These are phyloP conservation scores for Lutraria lutraria DNA, from an alignment of 2,888 invertebrate species.

Conservation along the genomic window DNA sequence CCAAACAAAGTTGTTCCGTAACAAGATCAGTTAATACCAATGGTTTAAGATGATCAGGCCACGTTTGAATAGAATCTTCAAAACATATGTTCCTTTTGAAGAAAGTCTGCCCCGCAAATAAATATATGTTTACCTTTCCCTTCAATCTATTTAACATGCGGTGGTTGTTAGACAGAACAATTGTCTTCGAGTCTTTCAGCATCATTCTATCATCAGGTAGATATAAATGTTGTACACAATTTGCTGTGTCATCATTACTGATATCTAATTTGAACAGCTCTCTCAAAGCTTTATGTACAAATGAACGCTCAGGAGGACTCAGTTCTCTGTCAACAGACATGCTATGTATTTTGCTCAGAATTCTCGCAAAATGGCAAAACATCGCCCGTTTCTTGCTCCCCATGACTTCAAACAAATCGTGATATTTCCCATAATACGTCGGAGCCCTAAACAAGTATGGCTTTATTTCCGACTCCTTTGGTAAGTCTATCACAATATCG, in stretches of 20 bases:
- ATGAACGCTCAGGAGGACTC: not conserved
- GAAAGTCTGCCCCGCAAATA: not conserved
- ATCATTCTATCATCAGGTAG: slow-evolving; percentile 20
- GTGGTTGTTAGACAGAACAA: slow-evolving; percentile 24
- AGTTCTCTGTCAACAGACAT: not conserved
- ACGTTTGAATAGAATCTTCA: slow-evolving; percentile 7
- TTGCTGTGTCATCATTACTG: not conserved
- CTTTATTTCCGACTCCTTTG: slow-evolving; percentile 42
- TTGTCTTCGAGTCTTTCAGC: not conserved
- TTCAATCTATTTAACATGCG: not conserved
- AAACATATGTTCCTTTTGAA: not conserved
- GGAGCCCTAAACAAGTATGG: slow-evolving; percentile 62
- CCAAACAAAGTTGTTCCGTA: slow-evolving; percentile 14
- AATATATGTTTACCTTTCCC: not conserved
- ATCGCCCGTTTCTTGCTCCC: slow-evolving; percentile 36
- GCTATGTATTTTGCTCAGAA: slow-evolving; percentile 32
- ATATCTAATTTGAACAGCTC: not conserved
- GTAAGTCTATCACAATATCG: slow-evolving; percentile 45
- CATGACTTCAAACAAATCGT: slow-evolving; percentile 52
- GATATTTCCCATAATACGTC: slow-evolving; percentile 42
- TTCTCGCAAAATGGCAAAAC: slow-evolving; percentile 32
- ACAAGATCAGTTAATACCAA: slow-evolving; percentile 17
- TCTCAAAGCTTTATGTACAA: slow-evolving; percentile 21
- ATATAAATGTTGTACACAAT: not conserved
- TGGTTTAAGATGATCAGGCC: slow-evolving; percentile 20